These are phyloP conservation scores for Ranitomeya variabilis DNA, from an alignment of 2,113 vertebrate genomes.

Conservation along the genomic window DNA sequence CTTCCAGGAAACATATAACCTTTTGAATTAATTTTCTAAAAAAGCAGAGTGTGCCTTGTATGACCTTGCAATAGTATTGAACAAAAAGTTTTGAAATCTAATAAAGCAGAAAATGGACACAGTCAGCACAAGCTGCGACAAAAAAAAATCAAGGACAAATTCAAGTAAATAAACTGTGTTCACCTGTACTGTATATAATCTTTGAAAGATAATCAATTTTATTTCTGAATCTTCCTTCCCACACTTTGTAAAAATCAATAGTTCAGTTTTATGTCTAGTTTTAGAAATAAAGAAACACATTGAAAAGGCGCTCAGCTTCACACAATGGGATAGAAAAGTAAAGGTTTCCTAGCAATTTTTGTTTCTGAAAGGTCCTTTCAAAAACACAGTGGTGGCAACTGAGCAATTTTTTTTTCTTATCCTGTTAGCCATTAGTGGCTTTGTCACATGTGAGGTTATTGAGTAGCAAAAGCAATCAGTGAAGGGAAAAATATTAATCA, in stretches of 20 bases:
- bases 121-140: slow-evolving; percentile 23
- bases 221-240: slow-evolving; percentile 51
- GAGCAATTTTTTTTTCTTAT: background rate
- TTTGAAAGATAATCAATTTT: slow-evolving; percentile 52
- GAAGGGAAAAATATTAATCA: background rate
- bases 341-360: slow-evolving; percentile 38
- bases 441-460: background rate
- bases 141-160: slow-evolving; percentile 38
- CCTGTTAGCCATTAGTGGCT: slow-evolving; percentile 1
- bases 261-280: slow-evolving; percentile 44
- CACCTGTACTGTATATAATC: slow-evolving; percentile 48
- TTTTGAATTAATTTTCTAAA: background rate
- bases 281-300: slow-evolving; percentile 14
- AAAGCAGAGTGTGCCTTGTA: background rate
- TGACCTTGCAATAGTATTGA: slow-evolving; percentile 11
- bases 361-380: slow-evolving; percentile 15
- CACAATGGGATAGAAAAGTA: background rate
- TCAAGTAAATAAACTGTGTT: slow-evolving; percentile 40
- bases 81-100: slow-evolving; percentile 32
- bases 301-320: slow-evolving; percentile 28
- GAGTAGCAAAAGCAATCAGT: background rate
- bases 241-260: slow-evolving; percentile 54
- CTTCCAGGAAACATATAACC: background rate
- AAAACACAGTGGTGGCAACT: background rate
- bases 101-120: slow-evolving; percentile 46